phyloP scores from a whole-genome alignment of 2,113 vertebrate species.

The Pseudorectes ferrugineus region DNA sequence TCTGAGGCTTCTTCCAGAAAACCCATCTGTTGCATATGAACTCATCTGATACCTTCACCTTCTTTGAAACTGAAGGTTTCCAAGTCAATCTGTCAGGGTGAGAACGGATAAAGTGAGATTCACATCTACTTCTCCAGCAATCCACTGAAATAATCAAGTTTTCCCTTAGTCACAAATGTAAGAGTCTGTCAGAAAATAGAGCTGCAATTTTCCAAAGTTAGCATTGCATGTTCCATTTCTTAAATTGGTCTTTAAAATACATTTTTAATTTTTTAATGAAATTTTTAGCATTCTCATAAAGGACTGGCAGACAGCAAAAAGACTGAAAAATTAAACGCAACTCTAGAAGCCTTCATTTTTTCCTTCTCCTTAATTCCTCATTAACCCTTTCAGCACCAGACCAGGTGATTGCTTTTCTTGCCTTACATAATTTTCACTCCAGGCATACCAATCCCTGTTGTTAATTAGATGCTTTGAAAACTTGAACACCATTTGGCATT shows the following conservation, averaged over 20 bases:
- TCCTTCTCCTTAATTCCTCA: neutral
- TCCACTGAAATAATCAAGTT: neutral
- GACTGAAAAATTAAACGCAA: neutral
- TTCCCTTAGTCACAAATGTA: neutral
- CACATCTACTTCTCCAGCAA: neutral
- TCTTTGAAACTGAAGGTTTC: conserved; percentile 8
- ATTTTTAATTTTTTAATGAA: neutral
- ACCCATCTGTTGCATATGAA: conserved; percentile 18
- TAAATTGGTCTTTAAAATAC: neutral
- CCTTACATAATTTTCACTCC: neutral
- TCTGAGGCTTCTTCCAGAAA: neutral
- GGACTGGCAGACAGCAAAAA: neutral
- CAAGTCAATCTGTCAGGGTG: neutral
- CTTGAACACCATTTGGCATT: neutral
- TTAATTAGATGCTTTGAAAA: neutral
- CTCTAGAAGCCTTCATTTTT: neutral
- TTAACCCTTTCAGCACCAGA: neutral
- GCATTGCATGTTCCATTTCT: neutral
- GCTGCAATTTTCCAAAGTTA: neutral
- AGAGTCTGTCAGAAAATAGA: neutral
- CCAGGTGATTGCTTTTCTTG: neutral
- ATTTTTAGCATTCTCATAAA: neutral
- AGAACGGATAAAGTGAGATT: neutral
- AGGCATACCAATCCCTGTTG: neutral
- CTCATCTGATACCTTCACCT: neutral